phyloP scores from a whole-genome alignment of 2,888 invertebrate genomes.

The Catocala fraxini region DNA sequence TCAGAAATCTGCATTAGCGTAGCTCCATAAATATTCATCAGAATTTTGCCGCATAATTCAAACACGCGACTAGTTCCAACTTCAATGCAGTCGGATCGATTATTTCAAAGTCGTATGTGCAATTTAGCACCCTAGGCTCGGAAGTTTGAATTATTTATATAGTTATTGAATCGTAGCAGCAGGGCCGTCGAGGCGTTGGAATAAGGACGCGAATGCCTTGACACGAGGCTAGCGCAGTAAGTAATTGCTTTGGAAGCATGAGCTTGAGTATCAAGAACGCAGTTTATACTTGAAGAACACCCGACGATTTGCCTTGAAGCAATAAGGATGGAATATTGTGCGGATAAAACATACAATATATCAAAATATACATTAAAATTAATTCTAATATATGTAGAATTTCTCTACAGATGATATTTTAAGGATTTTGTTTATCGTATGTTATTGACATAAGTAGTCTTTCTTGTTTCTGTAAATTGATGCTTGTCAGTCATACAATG shows the following conservation, averaged over 20 bases:
- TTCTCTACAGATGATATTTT: too few relatives aligned
- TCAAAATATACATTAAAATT: too few relatives aligned
- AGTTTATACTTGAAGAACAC: neutral
- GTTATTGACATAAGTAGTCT: too few relatives aligned
- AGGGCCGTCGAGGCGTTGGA: neutral
- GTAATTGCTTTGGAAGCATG: constrained; percentile 1
- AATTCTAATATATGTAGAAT: too few relatives aligned
- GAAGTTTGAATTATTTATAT: neutral
- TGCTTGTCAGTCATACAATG: too few relatives aligned
- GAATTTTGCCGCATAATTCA: constrained; percentile 1
- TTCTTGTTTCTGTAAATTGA: too few relatives aligned
- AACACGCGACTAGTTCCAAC: neutral
- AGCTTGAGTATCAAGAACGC: neutral
- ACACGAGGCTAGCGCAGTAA: neutral
- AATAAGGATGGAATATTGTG: neutral
- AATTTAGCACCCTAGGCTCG: neutral
- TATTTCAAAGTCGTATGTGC: neutral
- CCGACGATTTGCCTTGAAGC: neutral
- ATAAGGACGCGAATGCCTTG: neutral
- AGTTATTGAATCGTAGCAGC: neutral
- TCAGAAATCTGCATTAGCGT: too few relatives aligned
- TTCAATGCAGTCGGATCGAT: constrained; percentile 6
- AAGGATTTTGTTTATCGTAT: too few relatives aligned
- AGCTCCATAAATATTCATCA: too few relatives aligned
- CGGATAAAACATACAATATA: neutral